Evolutionary conservation across 2,888 invertebrate species (phyloP), one percentile per base, ranked within the genome.

Genomic region (Pherbina coryleti): DNA sequence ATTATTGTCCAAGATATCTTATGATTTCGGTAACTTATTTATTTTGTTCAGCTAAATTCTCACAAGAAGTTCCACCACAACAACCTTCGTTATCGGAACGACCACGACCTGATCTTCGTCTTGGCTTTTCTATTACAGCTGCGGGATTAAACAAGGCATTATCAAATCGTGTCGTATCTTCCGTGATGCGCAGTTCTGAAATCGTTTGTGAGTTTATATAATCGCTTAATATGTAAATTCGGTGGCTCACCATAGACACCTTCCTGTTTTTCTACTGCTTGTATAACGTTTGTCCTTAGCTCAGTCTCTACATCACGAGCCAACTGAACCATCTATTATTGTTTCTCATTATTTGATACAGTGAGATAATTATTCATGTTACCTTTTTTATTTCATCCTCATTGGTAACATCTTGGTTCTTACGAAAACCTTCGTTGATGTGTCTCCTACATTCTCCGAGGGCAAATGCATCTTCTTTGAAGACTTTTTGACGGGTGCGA

Each of bases 341-440:
- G 64, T 37, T 62, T 67, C 28, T n/a, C n/a, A 8, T 19, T 37
- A 25, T 31, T 14, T 62, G 5, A 62, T 51, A 62, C 17, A 55
- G 28, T 44, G 67, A 72, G 84, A 55, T 28, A 25, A 72, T 14
- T 51, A 22, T 31, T 34, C 0, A 9, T 25, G 17, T 88, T 90
- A 95, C 94, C 90, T 94, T 93, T 85, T 91, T 88, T 77, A 96
- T 93, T 80, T 93, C 90, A 17, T 90, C 90, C 79, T 88, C 87
- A 85, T 95, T 92, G 5, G 89, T 89, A 25, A 94, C 91, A 84
- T 91, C 84, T 86, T 92, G 93, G 86, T 94, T 92, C 87, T 94
- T 94, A 81, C 89, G 91, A 88, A 93, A 96, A 85, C 94, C 94
- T 71, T 93, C 92, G 88, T 96, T 96, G 79, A 96, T 95, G 90